phyloP scores from a whole-genome alignment of 2,113 vertebrate genomes.

The Periophthalmus modestus region DNA sequence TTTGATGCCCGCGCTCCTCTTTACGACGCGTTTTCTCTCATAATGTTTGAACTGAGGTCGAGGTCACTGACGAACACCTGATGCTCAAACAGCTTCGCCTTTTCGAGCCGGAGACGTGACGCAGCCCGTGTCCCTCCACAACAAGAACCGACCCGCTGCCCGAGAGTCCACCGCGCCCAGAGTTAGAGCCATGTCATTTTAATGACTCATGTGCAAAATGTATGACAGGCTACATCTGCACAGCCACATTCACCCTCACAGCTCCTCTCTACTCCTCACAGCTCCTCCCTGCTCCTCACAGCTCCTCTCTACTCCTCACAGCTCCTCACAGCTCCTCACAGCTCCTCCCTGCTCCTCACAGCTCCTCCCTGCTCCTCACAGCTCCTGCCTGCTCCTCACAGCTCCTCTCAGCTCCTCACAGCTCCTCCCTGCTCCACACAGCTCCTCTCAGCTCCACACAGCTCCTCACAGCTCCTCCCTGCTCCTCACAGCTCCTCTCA shows the following conservation, averaged over 20 bases:
- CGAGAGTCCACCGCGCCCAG: constrained; percentile 49
- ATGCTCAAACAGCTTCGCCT: constrained; percentile 55
- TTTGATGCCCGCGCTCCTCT: constrained; percentile 18
- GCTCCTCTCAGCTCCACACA: too few species aligned
- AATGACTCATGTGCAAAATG: constrained; percentile 16
- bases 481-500: too few species aligned
- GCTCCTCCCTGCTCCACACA: too few species aligned
- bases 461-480: too few species aligned
- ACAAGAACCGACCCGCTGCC: constrained; percentile 15
- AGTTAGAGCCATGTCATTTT: constrained; percentile 28
- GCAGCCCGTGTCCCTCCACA: constrained; percentile 38
- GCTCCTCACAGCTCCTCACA: too few species aligned
- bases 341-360: too few species aligned
- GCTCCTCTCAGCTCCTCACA: too few species aligned
- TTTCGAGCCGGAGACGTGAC: constrained; percentile 40
- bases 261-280: too few species aligned
- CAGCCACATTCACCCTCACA: neutral
- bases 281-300: too few species aligned
- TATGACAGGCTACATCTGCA: neutral
- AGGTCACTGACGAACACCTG: constrained; percentile 71
- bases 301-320: too few species aligned
- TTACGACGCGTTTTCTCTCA: constrained; percentile 13
- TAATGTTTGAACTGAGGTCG: constrained; percentile 48
- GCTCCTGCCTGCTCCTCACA: too few species aligned
- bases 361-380: too few species aligned